These are phyloP conservation scores for Melanotaenia pygmaea DNA, from an alignment of 2,797 vertebrate species.

Conservation along the genomic window DNA sequence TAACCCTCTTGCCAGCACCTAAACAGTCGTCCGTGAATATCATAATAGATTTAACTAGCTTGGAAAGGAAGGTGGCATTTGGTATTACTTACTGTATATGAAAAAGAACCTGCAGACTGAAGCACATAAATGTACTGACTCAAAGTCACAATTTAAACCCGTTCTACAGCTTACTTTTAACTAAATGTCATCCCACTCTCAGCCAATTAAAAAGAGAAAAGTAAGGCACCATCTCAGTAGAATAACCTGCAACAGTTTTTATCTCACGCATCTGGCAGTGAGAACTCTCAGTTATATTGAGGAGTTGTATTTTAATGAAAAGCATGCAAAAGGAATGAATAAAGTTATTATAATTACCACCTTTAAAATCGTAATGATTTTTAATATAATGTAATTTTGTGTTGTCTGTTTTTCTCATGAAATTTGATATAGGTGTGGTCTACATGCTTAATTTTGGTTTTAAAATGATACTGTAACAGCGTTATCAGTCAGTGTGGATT, in stretches of 20 bases:
- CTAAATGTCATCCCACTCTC: neutral
- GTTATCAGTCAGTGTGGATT: neutral
- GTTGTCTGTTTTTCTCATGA: neutral
- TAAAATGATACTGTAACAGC: neutral
- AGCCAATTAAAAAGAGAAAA: neutral
- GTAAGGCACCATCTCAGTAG: neutral
- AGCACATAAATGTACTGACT: neutral
- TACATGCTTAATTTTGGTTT: neutral
- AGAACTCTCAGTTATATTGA: neutral
- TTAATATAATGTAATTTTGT: neutral
- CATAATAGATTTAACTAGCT: neutral
- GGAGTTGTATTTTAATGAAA: neutral
- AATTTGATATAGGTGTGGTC: neutral
- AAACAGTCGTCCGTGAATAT: too few relatives aligned
- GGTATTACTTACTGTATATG: neutral
- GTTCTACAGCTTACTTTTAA: neutral
- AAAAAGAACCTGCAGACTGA: neutral
- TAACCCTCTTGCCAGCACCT: too few relatives aligned
- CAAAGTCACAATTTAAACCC: too few relatives aligned
- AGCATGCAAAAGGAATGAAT: neutral
- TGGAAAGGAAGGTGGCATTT: neutral
- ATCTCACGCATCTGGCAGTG: neutral
- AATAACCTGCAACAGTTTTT: too few relatives aligned
- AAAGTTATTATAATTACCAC: neutral
- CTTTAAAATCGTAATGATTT: too few relatives aligned